phyloP scores from a whole-genome alignment of 1,140 invertebrate species.

The Sesamia nonagrioides region DNA sequence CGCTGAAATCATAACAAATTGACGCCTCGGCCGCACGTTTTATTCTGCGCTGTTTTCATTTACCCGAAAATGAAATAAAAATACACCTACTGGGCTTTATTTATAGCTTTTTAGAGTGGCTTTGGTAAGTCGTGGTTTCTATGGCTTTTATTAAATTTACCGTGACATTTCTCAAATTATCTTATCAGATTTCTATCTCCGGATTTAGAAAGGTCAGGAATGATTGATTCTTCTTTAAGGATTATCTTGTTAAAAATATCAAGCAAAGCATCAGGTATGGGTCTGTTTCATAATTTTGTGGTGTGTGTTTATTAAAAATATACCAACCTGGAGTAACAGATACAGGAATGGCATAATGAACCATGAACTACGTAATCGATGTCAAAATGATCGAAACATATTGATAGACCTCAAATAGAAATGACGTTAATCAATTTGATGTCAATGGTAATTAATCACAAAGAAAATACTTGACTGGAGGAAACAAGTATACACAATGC shows the following conservation, averaged over 20 bases:
- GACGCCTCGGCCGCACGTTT: not conserved
- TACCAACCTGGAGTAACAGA: not conserved
- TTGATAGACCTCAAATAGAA: no score
- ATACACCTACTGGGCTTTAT: not conserved
- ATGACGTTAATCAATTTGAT: no score
- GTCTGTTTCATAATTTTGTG: no score
- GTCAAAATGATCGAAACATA: no score
- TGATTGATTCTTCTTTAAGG: not conserved
- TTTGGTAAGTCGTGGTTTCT: not conserved
- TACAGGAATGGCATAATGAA: no score
- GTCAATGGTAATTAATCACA: no score
- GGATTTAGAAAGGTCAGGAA: not conserved
- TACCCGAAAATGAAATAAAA: slow-evolving; percentile 6
- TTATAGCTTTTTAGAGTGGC: no score
- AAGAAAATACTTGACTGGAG: no score
- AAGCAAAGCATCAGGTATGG: no score
- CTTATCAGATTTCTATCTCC: not conserved
- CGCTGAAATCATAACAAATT: slow-evolving; percentile 23
- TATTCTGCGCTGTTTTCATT: slow-evolving; percentile 19
- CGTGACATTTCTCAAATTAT: not conserved
- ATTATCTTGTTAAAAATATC: not conserved
- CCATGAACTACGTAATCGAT: no score
- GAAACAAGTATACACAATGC: no score
- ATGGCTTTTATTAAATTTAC: slow-evolving; percentile 9
- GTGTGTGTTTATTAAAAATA: not conserved